Evolutionary conservation across 2,113 vertebrate genomes (phyloP).

Genomic region (Morone chrysops): DNA sequence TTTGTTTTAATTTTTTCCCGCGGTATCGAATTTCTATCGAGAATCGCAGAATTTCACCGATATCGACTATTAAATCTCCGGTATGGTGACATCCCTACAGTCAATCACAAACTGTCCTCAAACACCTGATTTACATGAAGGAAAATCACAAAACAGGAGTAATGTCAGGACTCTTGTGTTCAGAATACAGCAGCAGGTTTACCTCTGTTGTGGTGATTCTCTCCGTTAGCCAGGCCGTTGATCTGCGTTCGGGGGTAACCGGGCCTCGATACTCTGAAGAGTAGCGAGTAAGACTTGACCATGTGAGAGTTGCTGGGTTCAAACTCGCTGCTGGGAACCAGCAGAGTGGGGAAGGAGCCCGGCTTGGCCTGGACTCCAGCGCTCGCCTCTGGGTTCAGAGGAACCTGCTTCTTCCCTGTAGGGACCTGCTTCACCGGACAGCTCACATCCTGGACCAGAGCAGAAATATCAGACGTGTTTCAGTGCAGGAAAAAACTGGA

Average conservation of each 20-base stretch:
- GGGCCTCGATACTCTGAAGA: slow-evolving; percentile 90
- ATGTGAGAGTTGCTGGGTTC: slow-evolving; percentile 98
- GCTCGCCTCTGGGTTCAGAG: slow-evolving; percentile 92
- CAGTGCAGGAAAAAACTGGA: background rate
- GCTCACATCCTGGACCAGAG: slow-evolving; percentile 91
- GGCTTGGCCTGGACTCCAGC: slow-evolving; percentile 89
- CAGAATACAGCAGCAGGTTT: slow-evolving; percentile 3
- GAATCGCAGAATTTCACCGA: no score
- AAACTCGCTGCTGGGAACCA: slow-evolving; percentile 97
- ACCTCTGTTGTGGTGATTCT: slow-evolving; percentile 94
- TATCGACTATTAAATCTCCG: no score
- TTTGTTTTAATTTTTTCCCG: no score
- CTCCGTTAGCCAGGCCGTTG: slow-evolving; percentile 91
- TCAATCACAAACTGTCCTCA: no score
- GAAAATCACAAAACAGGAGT: background rate
- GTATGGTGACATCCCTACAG: no score
- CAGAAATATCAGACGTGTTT: fast-evolving
- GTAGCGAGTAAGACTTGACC: slow-evolving; percentile 97
- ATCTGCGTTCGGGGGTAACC: slow-evolving; percentile 74
- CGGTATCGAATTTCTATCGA: no score
- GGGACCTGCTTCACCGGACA: slow-evolving; percentile 98
- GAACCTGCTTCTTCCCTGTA: slow-evolving; percentile 99
- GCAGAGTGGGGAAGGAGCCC: slow-evolving; percentile 90
- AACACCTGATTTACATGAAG: no score
- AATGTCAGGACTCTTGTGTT: background rate